Evolutionary conservation across 2,797 vertebrate genomes (phyloP).

Genomic region (Paratrypauchen microcephalus): DNA sequence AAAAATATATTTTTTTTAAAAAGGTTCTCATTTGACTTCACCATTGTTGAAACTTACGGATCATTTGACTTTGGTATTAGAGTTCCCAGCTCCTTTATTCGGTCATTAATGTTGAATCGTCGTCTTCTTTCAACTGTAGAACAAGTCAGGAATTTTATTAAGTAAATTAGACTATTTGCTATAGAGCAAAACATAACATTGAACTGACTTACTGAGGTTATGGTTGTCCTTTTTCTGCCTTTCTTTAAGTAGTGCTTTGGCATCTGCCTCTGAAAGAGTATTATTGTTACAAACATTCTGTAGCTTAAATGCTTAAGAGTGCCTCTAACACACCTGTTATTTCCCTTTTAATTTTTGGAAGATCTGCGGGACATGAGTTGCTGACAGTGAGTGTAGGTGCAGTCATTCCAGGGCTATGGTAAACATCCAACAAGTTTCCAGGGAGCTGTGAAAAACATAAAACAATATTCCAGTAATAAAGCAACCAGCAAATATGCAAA

Average conservation of each 20-base stretch:
- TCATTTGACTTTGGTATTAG: constrained; percentile 90
- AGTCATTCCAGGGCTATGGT: constrained; percentile 80
- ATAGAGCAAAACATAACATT: background rate
- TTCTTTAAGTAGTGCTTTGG: constrained; percentile 85
- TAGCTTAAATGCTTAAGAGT: background rate
- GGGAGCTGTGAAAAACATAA: constrained; percentile 77
- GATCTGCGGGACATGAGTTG: constrained; percentile 92
- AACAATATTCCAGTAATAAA: constrained; percentile 1
- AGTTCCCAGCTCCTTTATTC: constrained; percentile 89
- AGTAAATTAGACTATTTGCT: background rate
- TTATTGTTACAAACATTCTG: constrained; percentile 1
- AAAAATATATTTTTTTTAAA: background rate
- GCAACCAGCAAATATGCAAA: constrained; percentile 8
- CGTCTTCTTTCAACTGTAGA: constrained; percentile 87
- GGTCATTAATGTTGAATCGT: constrained; percentile 92
- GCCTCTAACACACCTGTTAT: constrained; percentile 53
- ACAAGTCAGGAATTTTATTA: background rate
- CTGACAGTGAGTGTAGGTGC: constrained; percentile 83
- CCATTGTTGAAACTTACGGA: constrained; percentile 72
- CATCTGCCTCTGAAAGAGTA: constrained; percentile 73
- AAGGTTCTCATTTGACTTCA: background rate
- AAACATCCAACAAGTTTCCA: constrained; percentile 87
- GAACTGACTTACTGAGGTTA: constrained; percentile 84
- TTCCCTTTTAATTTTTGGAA: constrained; percentile 89
- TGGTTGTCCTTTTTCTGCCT: constrained; percentile 94